Evolutionary conservation across 37 sponge, comb jelly and placozoan genomes (phyloP), one percentile per base, ranked within the genome.

Genomic region (Diacarnus erythraeanus): DNA sequence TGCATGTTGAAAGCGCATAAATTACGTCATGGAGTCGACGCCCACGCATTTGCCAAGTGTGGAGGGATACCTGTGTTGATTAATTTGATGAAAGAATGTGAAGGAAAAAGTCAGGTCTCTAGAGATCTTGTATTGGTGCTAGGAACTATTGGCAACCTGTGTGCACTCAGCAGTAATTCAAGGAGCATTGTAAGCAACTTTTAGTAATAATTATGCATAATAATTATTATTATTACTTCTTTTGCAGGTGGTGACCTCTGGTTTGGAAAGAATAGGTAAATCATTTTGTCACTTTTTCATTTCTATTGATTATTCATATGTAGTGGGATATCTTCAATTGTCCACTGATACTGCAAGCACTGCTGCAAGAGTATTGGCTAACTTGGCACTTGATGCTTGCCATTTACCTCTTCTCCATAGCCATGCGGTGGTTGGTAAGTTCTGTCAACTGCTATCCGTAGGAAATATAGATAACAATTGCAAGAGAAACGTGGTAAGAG

Each of bases 61-160:
- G 81, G 69, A 20, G 81, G 87, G 8, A 29, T 80, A 44, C 47
- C 22, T 4, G 59, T 41, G 4, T 25, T 80, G 35, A 10, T 81
- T 54, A 15, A 56, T 6, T 41, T 80, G 38, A 59, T 75, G 34
- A 21, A 73, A 2, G 44, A 1, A 36, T 86, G 68, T 39, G 70
- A 65, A 43, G 56, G 8, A 3, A 58, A 15, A 4, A 25, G 59
- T 60, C 76, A 71, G 17, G 12, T 6, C 51, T 4, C 58, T 10
- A 80, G 37, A 22, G 51, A 69, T n/a, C 41, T 74, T 40, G 41
- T 70, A 1, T 39, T 81, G 75, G 39, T 76, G 38, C 58, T 80
- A 26, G 83, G 71, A 15, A 81, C 75, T 1, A 54, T 88, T 3
- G 88, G 82, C 12, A 88, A 89, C 38, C 20, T 89, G 2, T 89